Evolutionary conservation across 1,140 invertebrate species (phyloP), one percentile per base, ranked within the genome.

Genomic region (Drosophila sp.): DNA sequence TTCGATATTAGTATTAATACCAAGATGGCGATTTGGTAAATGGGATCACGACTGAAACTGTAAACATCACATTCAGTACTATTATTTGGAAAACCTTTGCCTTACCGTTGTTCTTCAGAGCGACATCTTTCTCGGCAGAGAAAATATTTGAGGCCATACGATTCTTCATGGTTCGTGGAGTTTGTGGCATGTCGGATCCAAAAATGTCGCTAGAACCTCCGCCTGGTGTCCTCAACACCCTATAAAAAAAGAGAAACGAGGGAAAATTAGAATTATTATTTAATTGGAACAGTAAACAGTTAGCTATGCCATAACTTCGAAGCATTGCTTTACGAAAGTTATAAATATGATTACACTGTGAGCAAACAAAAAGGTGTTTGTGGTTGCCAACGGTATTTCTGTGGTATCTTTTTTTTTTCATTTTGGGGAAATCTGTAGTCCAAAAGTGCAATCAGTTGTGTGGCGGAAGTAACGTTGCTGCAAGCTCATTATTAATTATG

Each of bases 171-270:
- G 76, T 78, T 53, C 91, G 86, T 54, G 91, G 91, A 40, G 91
- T 92, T 75, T 86, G 75, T 50, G 90, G 83, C 66, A 79, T 63
- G 48, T 91, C 87, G 58, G 83, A 76, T 48, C 90, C 91, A 46
- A 94, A 94, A 71, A 94, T 93, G 82, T 94, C 93, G 78, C 93
- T 94, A 41, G 92, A 92, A 46, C 92, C 93, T 75, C 94, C 94
- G 64, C 94, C 94, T 62, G 94, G 94, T 43, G 94, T 93, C 82
- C 93, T 93, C 57, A 94, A 78, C 34, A 94, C 93, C 87, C 94
- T 94, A 14, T 7, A 66, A 0, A 90, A 82, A 57, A 51, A 61
- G 6, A 27, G 72, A 73, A 76, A 48, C 53, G 16, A 57, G 38
- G 57, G 21, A 41, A 62, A 81, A 64, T 78, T 67, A 38, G n/a